Percentiles rank a stretch among this genome's conserved stretches.
Conservation (phyloP, 2,888 invertebrate species). For the Brassicogethes aeneus region DNA sequence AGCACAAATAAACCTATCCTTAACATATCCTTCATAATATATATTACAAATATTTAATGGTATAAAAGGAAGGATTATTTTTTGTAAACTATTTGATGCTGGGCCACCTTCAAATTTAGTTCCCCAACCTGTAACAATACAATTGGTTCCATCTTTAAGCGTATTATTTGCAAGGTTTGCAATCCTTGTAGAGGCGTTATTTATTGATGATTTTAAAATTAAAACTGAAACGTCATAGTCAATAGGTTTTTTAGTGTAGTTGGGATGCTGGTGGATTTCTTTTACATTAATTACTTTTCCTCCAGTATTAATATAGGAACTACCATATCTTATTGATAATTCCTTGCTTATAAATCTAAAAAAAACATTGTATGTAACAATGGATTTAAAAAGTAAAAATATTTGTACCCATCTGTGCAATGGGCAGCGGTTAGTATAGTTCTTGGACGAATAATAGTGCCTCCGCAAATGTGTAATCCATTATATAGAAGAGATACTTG, state of each 20-base stretch:
- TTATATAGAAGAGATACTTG: slow-evolving; percentile 44
- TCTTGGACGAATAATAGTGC: slow-evolving; percentile 40
- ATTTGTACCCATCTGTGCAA: slow-evolving; percentile 28
- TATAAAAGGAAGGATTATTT: background rate
- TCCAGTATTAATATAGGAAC: slow-evolving; percentile 11
- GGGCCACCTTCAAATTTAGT: too few species aligned
- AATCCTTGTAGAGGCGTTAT: background rate
- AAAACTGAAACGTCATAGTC: slow-evolving; percentile 16
- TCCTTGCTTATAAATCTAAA: background rate
- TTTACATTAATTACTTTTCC: slow-evolving; percentile 12
- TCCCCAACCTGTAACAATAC: slow-evolving; percentile 13
- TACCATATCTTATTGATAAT: slow-evolving; percentile 13
- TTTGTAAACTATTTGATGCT: too few species aligned
- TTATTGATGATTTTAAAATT: slow-evolving; percentile 1
- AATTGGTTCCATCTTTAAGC: background rate
- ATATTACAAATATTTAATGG: background rate
- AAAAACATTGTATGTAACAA: background rate
- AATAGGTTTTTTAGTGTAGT: slow-evolving; percentile 1
- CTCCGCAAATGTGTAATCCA: slow-evolving; percentile 45
- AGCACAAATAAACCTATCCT: background rate
- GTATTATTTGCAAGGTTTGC: background rate
- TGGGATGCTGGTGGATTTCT: slow-evolving; percentile 3
- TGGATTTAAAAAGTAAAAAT: background rate
- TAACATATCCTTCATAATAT: background rate
- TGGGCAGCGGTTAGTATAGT: slow-evolving; percentile 47